Evolutionary conservation across 2,797 vertebrate genomes (phyloP).

Genomic region (Ambastaia sidthimunki): DNA sequence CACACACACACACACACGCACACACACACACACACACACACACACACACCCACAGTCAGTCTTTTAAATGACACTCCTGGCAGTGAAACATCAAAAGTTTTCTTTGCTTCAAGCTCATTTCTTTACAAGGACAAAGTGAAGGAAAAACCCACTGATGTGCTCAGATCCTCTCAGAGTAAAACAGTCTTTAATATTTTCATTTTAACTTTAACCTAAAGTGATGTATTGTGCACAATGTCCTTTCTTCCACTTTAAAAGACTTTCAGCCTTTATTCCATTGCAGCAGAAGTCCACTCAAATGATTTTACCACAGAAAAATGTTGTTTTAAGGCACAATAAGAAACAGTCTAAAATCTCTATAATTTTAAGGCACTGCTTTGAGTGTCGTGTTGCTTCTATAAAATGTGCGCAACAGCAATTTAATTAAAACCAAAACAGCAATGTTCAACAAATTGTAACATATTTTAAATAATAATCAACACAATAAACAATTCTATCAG

Average conservation of each 20-base stretch:
- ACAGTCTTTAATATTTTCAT: background rate
- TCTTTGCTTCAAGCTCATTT: constrained; percentile 12
- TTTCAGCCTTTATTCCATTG: background rate
- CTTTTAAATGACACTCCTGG: constrained; percentile 15
- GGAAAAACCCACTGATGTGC: constrained; percentile 2
- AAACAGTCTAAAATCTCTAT: background rate
- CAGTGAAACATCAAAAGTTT: constrained; percentile 27
- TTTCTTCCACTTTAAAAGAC: background rate
- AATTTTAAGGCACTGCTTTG: background rate
- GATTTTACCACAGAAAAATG: background rate
- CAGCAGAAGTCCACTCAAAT: background rate
- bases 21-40: background rate
- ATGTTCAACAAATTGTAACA: background rate
- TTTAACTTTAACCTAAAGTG: background rate
- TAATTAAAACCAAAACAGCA: background rate
- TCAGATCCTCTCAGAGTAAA: background rate
- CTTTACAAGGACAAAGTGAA: background rate
- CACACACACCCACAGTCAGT: background rate
- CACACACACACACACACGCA: background rate
- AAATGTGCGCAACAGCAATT: background rate
- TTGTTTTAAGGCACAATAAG: background rate
- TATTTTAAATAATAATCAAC: background rate
- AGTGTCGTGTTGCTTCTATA: background rate
- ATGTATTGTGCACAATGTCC: background rate
- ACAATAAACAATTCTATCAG: background rate